Evolutionary conservation across 2,888 invertebrate species (phyloP).

Genomic region (Euproctis similis): DNA sequence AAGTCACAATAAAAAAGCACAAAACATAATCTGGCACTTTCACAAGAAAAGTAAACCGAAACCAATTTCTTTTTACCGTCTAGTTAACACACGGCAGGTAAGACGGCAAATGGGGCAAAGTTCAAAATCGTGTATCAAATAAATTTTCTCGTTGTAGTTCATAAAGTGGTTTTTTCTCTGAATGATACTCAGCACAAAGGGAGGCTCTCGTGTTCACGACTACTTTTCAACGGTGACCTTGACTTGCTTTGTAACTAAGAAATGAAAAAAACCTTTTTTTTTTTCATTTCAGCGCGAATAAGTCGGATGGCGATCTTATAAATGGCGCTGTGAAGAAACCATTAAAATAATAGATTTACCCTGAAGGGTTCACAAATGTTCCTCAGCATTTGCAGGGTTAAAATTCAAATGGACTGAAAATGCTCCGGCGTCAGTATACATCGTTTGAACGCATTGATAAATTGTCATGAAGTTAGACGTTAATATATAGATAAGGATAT

Average conservation of each 20-base stretch:
- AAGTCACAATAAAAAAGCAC: conserved; percentile 8
- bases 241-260: conserved; percentile 21
- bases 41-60: conserved; percentile 16
- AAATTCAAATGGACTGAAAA: no score
- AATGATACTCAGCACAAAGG: conserved; percentile 27
- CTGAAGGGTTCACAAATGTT: not conserved
- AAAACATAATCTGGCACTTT: conserved; percentile 20
- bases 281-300: conserved; percentile 17
- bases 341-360: not conserved
- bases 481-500: no score
- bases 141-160: conserved; percentile 9
- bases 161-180: conserved; percentile 17
- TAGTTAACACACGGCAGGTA: conserved; percentile 4
- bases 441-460: no score
- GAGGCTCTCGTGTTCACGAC: conserved; percentile 19
- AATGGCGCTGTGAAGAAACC: not conserved
- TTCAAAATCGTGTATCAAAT: conserved; percentile 5
- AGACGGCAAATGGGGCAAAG: conserved; percentile 1
- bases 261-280: conserved; percentile 21
- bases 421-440: no score
- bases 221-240: conserved; percentile 25
- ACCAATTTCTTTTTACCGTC: conserved; percentile 5
- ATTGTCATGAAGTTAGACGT: no score
- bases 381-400: conserved; percentile 6
- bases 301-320: conserved; percentile 13